Base-by-base conservation (phyloP, 2,797 vertebrate genomes). In the Gobio occitaniae region DNA sequence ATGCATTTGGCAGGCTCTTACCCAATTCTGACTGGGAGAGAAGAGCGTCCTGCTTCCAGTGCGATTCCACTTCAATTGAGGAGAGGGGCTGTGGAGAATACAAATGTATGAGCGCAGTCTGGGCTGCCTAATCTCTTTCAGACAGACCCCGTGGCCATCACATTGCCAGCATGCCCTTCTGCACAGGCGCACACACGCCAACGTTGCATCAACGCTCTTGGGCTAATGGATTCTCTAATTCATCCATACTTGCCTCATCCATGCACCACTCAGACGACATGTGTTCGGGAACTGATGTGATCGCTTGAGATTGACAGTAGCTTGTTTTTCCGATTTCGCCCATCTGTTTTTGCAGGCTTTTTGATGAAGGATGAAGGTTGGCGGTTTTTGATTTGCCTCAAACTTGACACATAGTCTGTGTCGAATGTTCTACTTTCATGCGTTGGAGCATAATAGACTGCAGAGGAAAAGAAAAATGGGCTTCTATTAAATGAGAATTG, bases 51-150 rank as follows among this genome's bases (percentile, higher is more conserved):
- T 84, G 84, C 78, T 84, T 89, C 83, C 63, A 84, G 56, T 78
- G 65, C 84, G 83, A 89, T 87, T 87, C 86, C 82, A 69, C 85
- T 90, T 88, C 66, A 89, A 69, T 86, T 83, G 88, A 85, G 66
- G 38, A 66, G 54, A 84, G 86, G 68, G 52, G 69, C 47, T 74
- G 83, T 69, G 80, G 83, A 80, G 87, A 87, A 89, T 87, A 87
- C 80, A 77, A 88, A 87, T 91, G 87, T 68, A 78, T 80, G 79
- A 86, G 83, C 16, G 38, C 66, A 72, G 86, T 84, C 82, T 84
- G 61, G 80, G 86, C 52, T 70, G 38, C 21, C 84, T 87, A 84
- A 87, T 89, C 86, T 88, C 88, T 87, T 83, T 74, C 83, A 86
- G 81, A 87, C 79, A 86, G 87, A 84, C 83, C 82, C 85, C 50